Percentiles rank a stretch among this genome's conserved stretches.
Evolutionary conservation across 2,797 vertebrate species (phyloP).

Genomic region (Chelmon rostratus): DNA sequence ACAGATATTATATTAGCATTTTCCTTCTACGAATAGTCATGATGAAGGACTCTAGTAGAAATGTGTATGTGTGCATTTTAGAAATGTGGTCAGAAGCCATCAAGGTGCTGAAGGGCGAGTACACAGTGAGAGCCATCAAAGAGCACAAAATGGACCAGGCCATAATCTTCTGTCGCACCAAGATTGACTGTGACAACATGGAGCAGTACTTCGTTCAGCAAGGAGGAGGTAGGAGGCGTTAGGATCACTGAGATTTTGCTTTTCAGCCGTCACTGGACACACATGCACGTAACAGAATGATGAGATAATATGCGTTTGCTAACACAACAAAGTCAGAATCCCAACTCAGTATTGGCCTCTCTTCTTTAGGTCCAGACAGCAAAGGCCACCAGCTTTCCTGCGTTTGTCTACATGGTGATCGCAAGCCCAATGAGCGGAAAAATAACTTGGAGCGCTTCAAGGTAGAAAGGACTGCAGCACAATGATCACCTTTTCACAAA

Average conservation of each 20-base stretch:
- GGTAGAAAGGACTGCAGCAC: slow-evolving; percentile 77
- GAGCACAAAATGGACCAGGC: slow-evolving; percentile 99
- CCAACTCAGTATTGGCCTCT: not conserved
- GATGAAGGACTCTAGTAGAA: not conserved
- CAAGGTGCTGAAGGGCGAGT: slow-evolving; percentile 98
- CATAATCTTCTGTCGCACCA: slow-evolving; percentile 98
- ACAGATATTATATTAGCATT: not conserved
- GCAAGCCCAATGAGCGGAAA: slow-evolving; percentile 97
- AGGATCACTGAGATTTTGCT: not conserved
- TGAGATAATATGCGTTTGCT: not conserved
- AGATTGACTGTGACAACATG: slow-evolving; percentile 99
- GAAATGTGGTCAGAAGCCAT: slow-evolving; percentile 99
- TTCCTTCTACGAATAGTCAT: not conserved
- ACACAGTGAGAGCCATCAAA: slow-evolving; percentile 92
- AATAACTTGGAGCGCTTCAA: slow-evolving; percentile 97
- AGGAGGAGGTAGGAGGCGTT: slow-evolving; percentile 90
- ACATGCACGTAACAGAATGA: not conserved
- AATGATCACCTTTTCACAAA: not conserved
- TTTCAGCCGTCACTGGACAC: not conserved
- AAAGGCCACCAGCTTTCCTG: slow-evolving; percentile 96
- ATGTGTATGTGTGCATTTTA: slow-evolving; percentile 59
- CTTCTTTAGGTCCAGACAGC: slow-evolving; percentile 90
- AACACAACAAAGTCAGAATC: not conserved
- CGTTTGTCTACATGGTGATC: slow-evolving; percentile 97
- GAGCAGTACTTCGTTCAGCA: slow-evolving; percentile 96